Conservation (phyloP, 2,888 invertebrate species). For the Rhagonycha fulva region DNA sequence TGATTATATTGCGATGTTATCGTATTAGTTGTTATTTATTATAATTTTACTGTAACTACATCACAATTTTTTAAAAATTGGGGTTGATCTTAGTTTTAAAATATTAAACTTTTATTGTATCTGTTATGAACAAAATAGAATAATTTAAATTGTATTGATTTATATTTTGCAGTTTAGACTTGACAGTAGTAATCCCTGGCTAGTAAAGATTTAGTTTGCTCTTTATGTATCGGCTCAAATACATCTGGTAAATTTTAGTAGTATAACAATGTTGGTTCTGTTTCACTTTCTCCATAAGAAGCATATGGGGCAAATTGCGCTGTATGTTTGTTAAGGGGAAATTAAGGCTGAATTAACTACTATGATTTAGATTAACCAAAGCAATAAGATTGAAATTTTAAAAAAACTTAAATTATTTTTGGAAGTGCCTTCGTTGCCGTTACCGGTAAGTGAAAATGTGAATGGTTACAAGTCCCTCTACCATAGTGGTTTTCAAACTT, state of each 20-base stretch:
- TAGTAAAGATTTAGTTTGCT: background rate
- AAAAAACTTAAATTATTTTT: background rate
- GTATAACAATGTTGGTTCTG: no score
- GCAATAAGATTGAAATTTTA: background rate
- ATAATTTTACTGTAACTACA: background rate
- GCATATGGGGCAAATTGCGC: no score
- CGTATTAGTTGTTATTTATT: background rate
- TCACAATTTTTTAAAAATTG: background rate
- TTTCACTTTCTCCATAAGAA: no score
- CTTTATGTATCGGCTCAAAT: background rate
- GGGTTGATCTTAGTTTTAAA: background rate
- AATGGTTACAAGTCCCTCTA: no score
- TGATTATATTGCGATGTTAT: background rate
- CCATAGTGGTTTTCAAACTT: no score
- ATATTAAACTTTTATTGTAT: background rate
- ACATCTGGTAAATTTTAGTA: background rate
- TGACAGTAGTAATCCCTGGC: background rate
- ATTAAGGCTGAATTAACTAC: background rate
- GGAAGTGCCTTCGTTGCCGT: background rate
- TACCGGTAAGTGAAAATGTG: background rate
- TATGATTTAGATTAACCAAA: background rate
- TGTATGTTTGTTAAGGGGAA: no score
- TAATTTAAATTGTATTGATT: background rate
- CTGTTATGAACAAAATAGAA: background rate
- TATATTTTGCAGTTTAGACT: background rate